These are phyloP conservation scores for Microctenopoma steveboyesi DNA, from an alignment of 2,797 vertebrate genomes.

Conservation along the genomic window DNA sequence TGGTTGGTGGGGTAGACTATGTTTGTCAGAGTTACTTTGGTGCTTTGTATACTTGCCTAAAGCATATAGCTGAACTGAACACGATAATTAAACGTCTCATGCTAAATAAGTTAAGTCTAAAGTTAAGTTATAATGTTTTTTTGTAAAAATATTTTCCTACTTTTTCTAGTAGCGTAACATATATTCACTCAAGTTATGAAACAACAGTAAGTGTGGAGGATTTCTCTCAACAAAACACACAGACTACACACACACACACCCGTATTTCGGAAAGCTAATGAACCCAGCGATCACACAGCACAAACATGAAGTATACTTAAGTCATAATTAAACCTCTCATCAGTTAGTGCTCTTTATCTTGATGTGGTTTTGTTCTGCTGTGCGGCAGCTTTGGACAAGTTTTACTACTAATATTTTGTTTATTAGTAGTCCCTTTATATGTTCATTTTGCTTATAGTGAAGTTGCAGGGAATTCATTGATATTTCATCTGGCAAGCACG, in stretches of 20 bases:
- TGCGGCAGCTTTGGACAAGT: background rate
- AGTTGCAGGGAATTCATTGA: background rate
- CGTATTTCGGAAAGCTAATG: constrained; percentile 19
- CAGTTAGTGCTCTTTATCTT: background rate
- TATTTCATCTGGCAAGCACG: constrained; percentile 13
- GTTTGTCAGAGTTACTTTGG: background rate
- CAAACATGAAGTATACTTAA: constrained; percentile 15
- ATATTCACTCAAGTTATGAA: too few relatives aligned
- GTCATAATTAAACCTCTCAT: constrained; percentile 22
- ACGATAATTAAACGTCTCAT: background rate
- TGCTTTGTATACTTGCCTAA: background rate
- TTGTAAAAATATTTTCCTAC: background rate
- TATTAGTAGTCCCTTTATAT: background rate
- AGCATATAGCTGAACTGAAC: background rate
- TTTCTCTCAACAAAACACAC: background rate
- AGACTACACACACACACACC: background rate
- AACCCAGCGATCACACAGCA: constrained; percentile 5
- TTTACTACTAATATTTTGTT: background rate
- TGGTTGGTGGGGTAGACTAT: background rate
- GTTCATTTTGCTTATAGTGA: constrained; percentile 4
- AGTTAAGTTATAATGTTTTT: background rate
- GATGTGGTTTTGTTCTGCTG: constrained; percentile 9
- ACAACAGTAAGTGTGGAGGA: too few relatives aligned
- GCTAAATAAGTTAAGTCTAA: background rate
- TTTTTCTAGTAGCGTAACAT: too few relatives aligned